Evolutionary conservation across 2,113 vertebrate species (phyloP), one percentile per base, ranked within the genome.

Genomic region (Balaeniceps rex): DNA sequence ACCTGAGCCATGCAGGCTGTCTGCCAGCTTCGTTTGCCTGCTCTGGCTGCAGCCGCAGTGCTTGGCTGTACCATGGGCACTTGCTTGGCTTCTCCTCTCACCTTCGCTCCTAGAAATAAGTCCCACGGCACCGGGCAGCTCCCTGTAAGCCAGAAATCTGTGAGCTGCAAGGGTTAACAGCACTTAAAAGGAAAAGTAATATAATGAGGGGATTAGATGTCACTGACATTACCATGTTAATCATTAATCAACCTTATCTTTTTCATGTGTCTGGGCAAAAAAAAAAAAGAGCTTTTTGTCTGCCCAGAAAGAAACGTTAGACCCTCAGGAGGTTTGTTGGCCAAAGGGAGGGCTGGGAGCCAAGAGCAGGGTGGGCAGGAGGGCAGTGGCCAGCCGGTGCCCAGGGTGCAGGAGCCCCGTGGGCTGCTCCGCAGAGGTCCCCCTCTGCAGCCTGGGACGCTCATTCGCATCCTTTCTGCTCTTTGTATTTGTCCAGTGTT

Each of bases 81-180:
- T 72, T 5, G 0, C 36, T 24, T 63, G 70, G 29, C 40, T 75
- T n/a, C 72, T 52, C 28, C 83, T 63, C 25, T 31, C 11, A 2
- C 46, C 42, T 8, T 19, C 12, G 0, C 24, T 54, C 11, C 2
- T 34, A 66, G 44, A n/a, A 17, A 3, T 5, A 0, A 0, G 3
- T 25, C 33, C 52, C 82, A 3, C 2, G 17, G 82, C 85, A n/a
- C n/a, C 68, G 21, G 51, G n/a, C 57, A 55, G 18, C 4, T 61
- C 64, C 36, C 36, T 19, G 1, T 7, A 3, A 72, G 26, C 38
- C 77, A 54, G 65, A 23, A 57, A 28, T 15, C 44, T 6, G 26
- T 8, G 44, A 10, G 11, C 78, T 90, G 75, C 36, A 14, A 7
- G 82, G 49, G 85, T 80, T 95, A 88, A 80, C 33, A 23, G 63